Percentiles rank a stretch among this genome's conserved stretches.
Conservation (phyloP, 1,140 invertebrate genomes). For the Diuraphis noxia region DNA sequence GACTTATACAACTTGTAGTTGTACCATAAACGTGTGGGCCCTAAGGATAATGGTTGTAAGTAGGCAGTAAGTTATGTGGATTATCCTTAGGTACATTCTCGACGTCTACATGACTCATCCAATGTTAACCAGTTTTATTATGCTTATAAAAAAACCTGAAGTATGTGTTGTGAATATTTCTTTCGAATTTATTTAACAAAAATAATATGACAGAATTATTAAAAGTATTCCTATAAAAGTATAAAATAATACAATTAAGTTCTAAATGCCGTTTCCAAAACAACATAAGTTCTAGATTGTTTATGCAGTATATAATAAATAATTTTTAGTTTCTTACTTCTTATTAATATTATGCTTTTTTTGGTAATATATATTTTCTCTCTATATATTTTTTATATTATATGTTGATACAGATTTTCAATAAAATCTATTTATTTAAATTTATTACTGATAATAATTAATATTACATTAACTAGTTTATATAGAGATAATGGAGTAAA, state of each 20-base stretch:
- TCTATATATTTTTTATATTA: neutral
- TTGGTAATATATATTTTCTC: neutral
- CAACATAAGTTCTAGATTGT: neutral
- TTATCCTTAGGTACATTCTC: conserved; percentile 4
- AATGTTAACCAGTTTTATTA: conserved; percentile 44
- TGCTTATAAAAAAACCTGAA: neutral
- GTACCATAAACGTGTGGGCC: conserved; percentile 24
- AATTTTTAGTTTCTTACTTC: neutral
- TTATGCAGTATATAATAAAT: neutral
- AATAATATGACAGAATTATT: neutral
- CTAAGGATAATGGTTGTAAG: conserved; percentile 37
- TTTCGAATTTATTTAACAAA: neutral
- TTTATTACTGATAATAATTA: neutral
- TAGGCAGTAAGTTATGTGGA: conserved; percentile 33
- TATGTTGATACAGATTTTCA: neutral
- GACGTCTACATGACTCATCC: conserved; percentile 35
- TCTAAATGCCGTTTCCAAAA: neutral
- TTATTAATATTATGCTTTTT: neutral
- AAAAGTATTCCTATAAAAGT: neutral
- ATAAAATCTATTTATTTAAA: neutral
- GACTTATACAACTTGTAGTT: neutral
- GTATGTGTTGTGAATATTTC: conserved; percentile 19
- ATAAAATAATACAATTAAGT: neutral
- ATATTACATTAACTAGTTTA: neutral
- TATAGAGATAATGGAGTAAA: neutral